Base-by-base conservation (phyloP, 2,797 vertebrate species). In the Ara ararauna region DNA sequence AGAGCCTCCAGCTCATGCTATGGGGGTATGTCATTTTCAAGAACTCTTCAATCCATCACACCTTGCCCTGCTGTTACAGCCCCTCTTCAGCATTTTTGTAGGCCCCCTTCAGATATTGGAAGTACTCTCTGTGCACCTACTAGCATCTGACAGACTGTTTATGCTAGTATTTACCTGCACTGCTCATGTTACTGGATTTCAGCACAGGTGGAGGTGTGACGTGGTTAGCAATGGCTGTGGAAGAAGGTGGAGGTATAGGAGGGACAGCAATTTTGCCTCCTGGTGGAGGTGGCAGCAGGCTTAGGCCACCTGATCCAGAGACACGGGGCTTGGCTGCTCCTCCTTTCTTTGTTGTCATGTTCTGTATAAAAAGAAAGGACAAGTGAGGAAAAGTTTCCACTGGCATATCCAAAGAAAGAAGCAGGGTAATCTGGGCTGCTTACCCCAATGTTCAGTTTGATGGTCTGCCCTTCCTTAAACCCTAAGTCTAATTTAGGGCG, bases 401-500 rank as follows among this genome's bases (percentile, higher is more conserved):
- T 3, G 4, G 10, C 16, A 45, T 13, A 70, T 14, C 6, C 50
- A 51, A 5, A 56, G 21, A 61, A 65, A 67, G 73, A 44, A 74
- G 47, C 7, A 81, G 36, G 32, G 22, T 48, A 56, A 68, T 89
- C 27, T 70, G 21, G 23, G 77, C 60, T 70, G 89, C 98, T 96
- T 92, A 99, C 99, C 98, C 99, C 99, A 32, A 99, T 99, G 96
- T 99, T 99, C 66, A 99, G 97, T 53, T 99, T 99, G 96, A 99
- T 99, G 70, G 99, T 99, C 97, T 99, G 99, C 75, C 99, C 99
- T 93, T 99, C 99, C 95, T 99, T 99, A 95, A 99, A 99, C 27
- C 99, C 99, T 56, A 99, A 97, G 94, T 99, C 99, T 97, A 99
- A 97, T 89, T 99, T 99, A 50, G 99, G 99, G 93, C 98, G 98